A percentile compares a stretch with the other conserved stretches of the same genome.
Evolutionary conservation across 2,888 invertebrate genomes (phyloP).

Genomic region (Pyrrhosoma nymphula): DNA sequence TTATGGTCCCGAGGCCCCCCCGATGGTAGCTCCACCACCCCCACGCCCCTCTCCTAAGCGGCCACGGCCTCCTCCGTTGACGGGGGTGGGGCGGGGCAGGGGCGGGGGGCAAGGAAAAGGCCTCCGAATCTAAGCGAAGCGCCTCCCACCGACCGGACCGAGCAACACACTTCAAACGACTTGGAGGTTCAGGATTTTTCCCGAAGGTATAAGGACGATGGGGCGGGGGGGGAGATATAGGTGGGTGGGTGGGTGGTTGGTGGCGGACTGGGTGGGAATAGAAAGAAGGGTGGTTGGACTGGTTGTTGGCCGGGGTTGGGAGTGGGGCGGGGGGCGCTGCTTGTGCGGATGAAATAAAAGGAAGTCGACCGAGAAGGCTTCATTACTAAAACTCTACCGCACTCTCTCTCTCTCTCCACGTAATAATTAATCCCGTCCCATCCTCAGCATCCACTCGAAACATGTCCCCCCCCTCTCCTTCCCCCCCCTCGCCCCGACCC

Average conservation of each 20-base stretch:
- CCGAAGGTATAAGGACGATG: neutral
- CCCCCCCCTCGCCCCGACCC: neutral
- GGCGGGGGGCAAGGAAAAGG: neutral
- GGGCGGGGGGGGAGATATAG: too few species aligned
- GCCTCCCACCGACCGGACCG: neutral
- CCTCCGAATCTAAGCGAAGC: neutral
- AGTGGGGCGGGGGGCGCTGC: too few species aligned
- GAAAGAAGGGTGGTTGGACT: neutral
- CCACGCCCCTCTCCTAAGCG: neutral
- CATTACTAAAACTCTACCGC: slow-evolving; percentile 56
- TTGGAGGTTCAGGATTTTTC: neutral
- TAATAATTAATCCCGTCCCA: slow-evolving; percentile 64
- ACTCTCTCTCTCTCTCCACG: slow-evolving; percentile 18
- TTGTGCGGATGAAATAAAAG: neutral
- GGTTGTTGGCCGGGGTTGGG: too few species aligned
- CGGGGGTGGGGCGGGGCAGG: too few species aligned
- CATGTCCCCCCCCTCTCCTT: neutral
- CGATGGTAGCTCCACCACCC: too few species aligned
- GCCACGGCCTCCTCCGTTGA: neutral
- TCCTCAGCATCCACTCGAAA: neutral
- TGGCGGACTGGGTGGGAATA: neutral
- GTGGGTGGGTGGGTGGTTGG: neutral
- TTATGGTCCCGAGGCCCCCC: too few species aligned
- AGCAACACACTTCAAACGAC: neutral
- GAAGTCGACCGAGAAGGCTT: slow-evolving; percentile 26